Conservation (phyloP, 23 tunicate species). For the Styela clava region DNA sequence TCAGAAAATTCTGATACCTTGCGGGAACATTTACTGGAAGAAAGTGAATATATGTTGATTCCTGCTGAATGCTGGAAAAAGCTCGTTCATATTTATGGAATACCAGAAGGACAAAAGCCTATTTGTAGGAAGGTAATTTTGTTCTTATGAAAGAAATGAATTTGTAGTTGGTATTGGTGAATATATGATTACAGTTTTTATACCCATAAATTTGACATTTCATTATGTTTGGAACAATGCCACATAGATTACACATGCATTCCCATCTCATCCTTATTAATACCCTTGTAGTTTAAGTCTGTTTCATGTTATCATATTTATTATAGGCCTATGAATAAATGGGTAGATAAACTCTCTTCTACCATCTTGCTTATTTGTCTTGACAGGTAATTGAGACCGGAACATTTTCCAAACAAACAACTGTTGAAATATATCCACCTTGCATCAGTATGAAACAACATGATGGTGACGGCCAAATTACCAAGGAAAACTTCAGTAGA, state of each 20-base stretch:
- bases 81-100: constrained; percentile 51
- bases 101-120: constrained; percentile 29
- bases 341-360: too few species aligned
- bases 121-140: constrained; percentile 58
- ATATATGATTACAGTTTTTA: too few species aligned
- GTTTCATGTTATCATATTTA: not conserved
- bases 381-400: constrained; percentile 76
- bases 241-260: too few species aligned
- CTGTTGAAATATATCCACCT: constrained; percentile 74
- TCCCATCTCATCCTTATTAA: not conserved
- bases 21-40: constrained; percentile 39
- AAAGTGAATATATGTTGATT: constrained; percentile 34
- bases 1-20: constrained; percentile 18
- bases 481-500: constrained; percentile 37
- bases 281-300: not conserved
- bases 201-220: too few species aligned
- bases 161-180: too few species aligned
- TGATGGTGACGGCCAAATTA: constrained; percentile 22
- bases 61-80: constrained; percentile 64
- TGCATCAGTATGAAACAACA: constrained; percentile 39
- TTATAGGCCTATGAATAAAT: too few species aligned
- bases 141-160: too few species aligned
- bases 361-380: too few species aligned
- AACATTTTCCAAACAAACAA: constrained; percentile 7
- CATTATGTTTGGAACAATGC: too few species aligned